Base-by-base conservation (phyloP, 2,797 vertebrate species). In the Eulemur albifrons region DNA sequence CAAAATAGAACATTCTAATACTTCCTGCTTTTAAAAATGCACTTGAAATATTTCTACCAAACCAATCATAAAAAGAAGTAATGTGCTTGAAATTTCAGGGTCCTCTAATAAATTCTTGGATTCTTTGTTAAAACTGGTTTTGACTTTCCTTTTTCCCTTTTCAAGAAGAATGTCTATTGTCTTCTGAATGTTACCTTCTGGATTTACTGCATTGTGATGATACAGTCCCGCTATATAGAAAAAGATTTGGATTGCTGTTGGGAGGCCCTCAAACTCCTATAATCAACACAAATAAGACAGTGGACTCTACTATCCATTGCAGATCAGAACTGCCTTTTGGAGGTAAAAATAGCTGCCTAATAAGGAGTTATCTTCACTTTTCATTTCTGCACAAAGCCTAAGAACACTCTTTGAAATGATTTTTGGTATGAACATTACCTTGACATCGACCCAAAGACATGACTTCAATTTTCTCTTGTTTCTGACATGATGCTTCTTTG, bases 381-480 rank as follows among this genome's bases (percentile, higher is more conserved):
- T 84, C 96, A 90, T 73, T 97, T 97, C 83, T 1, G 61, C 93
- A 88, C 91, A 94, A 97, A 98, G 98, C 97, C 94, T 95, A 95
- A 98, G 98, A 98, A 97, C 92, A 97, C 98, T 98, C 94, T 98
- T 98, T 97, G 98, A 98, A 98, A 98, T 98, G 81, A 97, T 96
- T 98, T 98, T 98, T 98, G 97, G 98, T 98, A 89, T 86, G 94
- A 98, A 97, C 96, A 89, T 99, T 99, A 99, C 99, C 99, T 99
- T 99, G 99, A 99, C 99, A 99, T 99, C 99, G 99, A 98, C 99
- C 99, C 99, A 99, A 99, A 99, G 99, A 99, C 98, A 99, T 99
- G 98, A 99, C 99, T 99, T 99, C 99, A 98, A 99, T 99, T 98
- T 99, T 99, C 98, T 99, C 99, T 98, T 99, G 99, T 98, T 99